phyloP scores from a whole-genome alignment of 2,888 invertebrate genomes.

The Amaurobius ferox region DNA sequence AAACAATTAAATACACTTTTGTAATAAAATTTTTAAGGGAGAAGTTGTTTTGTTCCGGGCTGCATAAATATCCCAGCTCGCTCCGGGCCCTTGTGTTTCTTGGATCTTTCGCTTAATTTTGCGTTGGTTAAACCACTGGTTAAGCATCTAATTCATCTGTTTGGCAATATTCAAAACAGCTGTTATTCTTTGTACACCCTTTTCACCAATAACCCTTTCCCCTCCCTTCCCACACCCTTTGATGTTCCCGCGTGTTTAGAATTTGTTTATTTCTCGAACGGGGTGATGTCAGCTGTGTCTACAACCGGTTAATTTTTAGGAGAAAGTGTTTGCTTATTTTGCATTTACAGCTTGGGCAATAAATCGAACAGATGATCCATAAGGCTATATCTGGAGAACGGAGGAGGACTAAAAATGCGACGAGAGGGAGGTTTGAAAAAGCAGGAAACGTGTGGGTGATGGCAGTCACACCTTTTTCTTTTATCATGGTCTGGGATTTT shows the following conservation, averaged over 20 bases:
- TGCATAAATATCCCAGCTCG: too few relatives aligned
- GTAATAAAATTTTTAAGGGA: too few relatives aligned
- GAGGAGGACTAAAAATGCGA: neutral
- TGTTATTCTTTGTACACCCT: too few relatives aligned
- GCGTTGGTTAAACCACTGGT: too few relatives aligned
- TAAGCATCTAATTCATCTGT: too few relatives aligned
- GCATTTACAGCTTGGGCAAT: neutral
- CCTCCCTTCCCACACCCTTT: neutral
- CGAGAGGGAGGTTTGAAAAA: neutral
- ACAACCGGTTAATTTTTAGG: neutral
- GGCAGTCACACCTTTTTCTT: conserved; percentile 6
- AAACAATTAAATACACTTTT: too few relatives aligned
- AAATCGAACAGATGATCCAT: conserved; percentile 12
- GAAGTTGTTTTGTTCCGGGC: too few relatives aligned
- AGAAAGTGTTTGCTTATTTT: neutral
- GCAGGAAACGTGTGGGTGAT: conserved; percentile 47
- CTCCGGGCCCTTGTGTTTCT: too few relatives aligned
- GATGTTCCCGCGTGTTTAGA: neutral
- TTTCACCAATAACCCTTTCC: too few relatives aligned
- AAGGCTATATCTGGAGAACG: neutral
- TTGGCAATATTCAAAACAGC: too few relatives aligned
- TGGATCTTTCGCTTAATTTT: too few relatives aligned
- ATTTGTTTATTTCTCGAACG: neutral
- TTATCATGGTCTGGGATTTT: conserved; percentile 10
- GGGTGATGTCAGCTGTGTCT: neutral